These are phyloP conservation scores for Phortica magna DNA, from an alignment of 2,888 invertebrate species.

Conservation along the genomic window DNA sequence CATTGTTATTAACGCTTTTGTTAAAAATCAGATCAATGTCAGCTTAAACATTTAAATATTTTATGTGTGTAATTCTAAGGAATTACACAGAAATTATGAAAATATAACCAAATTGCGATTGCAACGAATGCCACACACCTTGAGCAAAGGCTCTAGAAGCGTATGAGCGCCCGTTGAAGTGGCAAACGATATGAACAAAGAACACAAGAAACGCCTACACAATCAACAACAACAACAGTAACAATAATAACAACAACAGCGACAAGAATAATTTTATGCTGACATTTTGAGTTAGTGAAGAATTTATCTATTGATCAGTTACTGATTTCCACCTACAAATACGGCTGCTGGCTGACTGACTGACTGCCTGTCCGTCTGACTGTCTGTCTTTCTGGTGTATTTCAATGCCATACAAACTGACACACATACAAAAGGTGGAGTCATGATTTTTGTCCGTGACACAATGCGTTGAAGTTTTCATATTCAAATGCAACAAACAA, in stretches of 20 bases:
- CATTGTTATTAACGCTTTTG: constrained; percentile 9
- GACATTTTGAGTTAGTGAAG: constrained; percentile 64
- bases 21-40: constrained; percentile 16
- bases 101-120: not conserved
- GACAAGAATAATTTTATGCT: constrained; percentile 49
- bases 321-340: constrained; percentile 46
- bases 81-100: constrained; percentile 1
- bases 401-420: constrained; percentile 53
- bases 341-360: constrained; percentile 17
- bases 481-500: constrained; percentile 44
- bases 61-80: not conserved
- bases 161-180: constrained; percentile 26
- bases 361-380: not conserved
- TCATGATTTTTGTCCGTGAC: constrained; percentile 55
- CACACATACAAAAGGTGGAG: constrained; percentile 46
- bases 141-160: constrained; percentile 50
- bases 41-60: constrained; percentile 24
- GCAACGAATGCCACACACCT: constrained; percentile 62
- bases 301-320: constrained; percentile 71
- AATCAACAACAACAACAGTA: not conserved
- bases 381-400: constrained; percentile 23
- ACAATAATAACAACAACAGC: too few species aligned
- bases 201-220: constrained; percentile 53
- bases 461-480: constrained; percentile 41
- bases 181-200: constrained; percentile 52